Evolutionary conservation across 2,797 vertebrate genomes (phyloP).

Genomic region (Buphagus erythrorhynchus): DNA sequence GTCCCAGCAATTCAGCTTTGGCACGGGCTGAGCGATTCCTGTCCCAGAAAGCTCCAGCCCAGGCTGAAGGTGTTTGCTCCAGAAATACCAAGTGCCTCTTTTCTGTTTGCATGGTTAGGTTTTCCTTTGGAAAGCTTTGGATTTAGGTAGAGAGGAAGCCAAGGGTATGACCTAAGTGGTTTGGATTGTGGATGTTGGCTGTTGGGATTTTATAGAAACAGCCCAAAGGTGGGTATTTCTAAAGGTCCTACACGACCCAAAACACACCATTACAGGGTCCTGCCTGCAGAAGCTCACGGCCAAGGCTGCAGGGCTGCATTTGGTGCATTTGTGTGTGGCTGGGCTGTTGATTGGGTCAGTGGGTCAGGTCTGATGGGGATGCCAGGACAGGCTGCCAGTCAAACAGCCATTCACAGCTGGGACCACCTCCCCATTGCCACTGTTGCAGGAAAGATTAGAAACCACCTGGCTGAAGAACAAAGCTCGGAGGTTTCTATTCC

Average conservation of each 20-base stretch:
- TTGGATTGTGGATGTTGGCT: neutral
- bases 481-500: neutral
- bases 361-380: neutral
- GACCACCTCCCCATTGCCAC: neutral
- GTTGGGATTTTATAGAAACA: neutral
- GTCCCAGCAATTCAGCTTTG: neutral
- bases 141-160: neutral
- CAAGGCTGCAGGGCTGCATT: neutral
- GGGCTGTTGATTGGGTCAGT: neutral
- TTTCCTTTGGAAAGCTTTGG: neutral
- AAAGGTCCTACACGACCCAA: neutral
- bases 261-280: neutral
- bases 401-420: neutral
- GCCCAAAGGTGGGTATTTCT: neutral
- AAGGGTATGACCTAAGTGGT: neutral
- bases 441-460: neutral
- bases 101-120: neutral
- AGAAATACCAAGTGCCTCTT: neutral
- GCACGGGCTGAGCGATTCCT: accelerated
- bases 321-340: accelerated
- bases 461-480: neutral
- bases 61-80: neutral
- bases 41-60: neutral
- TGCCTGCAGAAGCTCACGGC: neutral
- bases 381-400: neutral